These are phyloP conservation scores for Drosophila nasuta DNA, from an alignment of 1,140 invertebrate genomes.

Conservation along the genomic window DNA sequence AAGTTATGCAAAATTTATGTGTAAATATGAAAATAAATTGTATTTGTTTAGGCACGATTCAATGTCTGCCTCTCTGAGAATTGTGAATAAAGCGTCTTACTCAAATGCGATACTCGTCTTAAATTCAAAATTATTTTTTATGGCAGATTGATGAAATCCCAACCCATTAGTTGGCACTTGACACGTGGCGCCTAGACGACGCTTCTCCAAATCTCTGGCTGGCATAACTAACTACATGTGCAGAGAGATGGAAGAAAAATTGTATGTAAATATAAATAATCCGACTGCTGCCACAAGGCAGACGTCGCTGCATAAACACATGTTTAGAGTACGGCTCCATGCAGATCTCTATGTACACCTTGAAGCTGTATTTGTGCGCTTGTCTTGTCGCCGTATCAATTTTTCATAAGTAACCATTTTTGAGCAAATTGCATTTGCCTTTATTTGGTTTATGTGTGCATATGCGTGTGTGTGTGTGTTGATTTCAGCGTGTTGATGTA, in stretches of 20 bases:
- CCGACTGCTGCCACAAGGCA: constrained; percentile 42
- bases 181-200: constrained; percentile 39
- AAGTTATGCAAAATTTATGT: constrained; percentile 22
- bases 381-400: constrained; percentile 62
- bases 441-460: constrained; percentile 56
- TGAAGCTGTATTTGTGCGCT: not conserved
- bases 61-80: constrained; percentile 25
- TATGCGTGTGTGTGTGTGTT: not conserved
- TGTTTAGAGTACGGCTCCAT: not conserved
- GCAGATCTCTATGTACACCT: constrained; percentile 21
- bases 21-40: constrained; percentile 53
- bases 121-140: constrained; percentile 9
- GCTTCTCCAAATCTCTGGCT: not conserved
- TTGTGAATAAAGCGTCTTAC: constrained; percentile 77
- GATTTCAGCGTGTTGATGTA: constrained; percentile 24
- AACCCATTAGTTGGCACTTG: constrained; percentile 36
- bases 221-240: constrained; percentile 37
- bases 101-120: constrained; percentile 36
- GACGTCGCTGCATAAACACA: constrained; percentile 21
- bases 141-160: constrained; percentile 55
- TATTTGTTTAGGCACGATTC: constrained; percentile 52
- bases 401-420: constrained; percentile 81
- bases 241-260: constrained; percentile 39
- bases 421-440: constrained; percentile 77
- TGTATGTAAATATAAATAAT: constrained; percentile 78